Evolutionary conservation across 2,888 invertebrate genomes (phyloP).

Genomic region (Brachynemurus nebulosus): DNA sequence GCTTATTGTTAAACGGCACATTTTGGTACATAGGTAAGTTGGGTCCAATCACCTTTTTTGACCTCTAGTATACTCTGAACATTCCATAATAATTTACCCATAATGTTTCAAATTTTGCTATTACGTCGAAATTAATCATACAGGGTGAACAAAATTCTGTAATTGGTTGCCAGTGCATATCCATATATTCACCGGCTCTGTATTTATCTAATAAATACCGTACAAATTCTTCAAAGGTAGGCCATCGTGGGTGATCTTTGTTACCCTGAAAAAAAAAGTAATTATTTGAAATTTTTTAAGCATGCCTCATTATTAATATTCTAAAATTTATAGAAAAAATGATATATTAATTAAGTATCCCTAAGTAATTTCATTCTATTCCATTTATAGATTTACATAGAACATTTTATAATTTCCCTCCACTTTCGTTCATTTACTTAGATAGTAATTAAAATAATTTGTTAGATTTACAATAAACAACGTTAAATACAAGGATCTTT

Average conservation of each 20-base stretch:
- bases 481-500: too few relatives aligned
- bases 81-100: too few relatives aligned
- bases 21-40: too few relatives aligned
- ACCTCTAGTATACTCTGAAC: too few relatives aligned
- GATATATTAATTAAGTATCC: neutral
- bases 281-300: too few relatives aligned
- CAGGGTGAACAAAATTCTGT: slow-evolving; percentile 76
- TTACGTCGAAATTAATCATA: slow-evolving; percentile 66
- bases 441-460: too few relatives aligned
- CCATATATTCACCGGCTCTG: slow-evolving; percentile 45
- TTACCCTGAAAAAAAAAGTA: slow-evolving; percentile 28
- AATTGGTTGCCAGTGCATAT: slow-evolving; percentile 84
- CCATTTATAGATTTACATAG: neutral
- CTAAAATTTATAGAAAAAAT: neutral
- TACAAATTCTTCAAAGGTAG: slow-evolving; percentile 70
- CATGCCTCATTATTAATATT: too few relatives aligned
- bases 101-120: slow-evolving; percentile 70
- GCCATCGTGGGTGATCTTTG: slow-evolving; percentile 39
- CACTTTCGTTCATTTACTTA: too few relatives aligned
- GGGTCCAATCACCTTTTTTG: too few relatives aligned
- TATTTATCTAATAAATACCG: slow-evolving; percentile 61
- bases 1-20: neutral
- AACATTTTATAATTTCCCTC: neutral
- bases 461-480: too few relatives aligned
- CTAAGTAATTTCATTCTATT: neutral